Evolutionary conservation across 2,113 vertebrate genomes (phyloP), one percentile per base, ranked within the genome.

Genomic region (Boulengeromyrus knoepffleri): DNA sequence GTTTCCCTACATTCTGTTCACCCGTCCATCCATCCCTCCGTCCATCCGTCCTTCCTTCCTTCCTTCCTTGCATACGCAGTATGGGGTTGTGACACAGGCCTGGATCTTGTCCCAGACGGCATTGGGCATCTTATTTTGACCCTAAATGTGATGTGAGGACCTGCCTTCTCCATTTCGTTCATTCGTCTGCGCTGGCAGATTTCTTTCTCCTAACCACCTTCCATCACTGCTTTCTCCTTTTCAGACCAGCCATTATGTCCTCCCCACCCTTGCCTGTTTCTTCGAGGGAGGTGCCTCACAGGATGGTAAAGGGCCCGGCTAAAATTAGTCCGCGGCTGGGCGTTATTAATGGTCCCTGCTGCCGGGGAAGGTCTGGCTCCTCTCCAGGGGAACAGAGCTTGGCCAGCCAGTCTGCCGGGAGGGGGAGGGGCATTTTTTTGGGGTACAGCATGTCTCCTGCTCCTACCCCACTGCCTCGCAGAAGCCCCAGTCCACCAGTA

Each of bases 281-380:
- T 93, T 56, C 7, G 17, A 89, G 49, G 88, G 46, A 24, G 83
- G 88, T 52, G 90, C 53, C 84, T 89, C 89, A 56, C 89, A 88
- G 45, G 56, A 62, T 85, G 27, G 89, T 87, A 90, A 93, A 88
- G 92, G 88, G 90, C 85, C 62, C 80, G 90, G 90, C 91, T 94
- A 92, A 93, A 93, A 93, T 91, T 92, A 92, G 92, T 92, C 47
- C 24, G 80, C 86, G 90, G 87, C 90, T 88, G 74, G 87, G 89
- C 24, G 89, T 93, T 93, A 93, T 93, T 93, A 94, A 92, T 77
- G 90, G 90, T 36, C 27, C 88, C 86, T 89, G 89, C 58, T 88
- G 90, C 90, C 87, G 88, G 21, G 92, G 89, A 77, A 90, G 66
- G 85, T 47, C 83, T 94, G 94, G 93, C 92, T 80, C 19, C 77